Base-by-base conservation (phyloP, 2,113 vertebrate species). In the Lucifuga dentata region DNA sequence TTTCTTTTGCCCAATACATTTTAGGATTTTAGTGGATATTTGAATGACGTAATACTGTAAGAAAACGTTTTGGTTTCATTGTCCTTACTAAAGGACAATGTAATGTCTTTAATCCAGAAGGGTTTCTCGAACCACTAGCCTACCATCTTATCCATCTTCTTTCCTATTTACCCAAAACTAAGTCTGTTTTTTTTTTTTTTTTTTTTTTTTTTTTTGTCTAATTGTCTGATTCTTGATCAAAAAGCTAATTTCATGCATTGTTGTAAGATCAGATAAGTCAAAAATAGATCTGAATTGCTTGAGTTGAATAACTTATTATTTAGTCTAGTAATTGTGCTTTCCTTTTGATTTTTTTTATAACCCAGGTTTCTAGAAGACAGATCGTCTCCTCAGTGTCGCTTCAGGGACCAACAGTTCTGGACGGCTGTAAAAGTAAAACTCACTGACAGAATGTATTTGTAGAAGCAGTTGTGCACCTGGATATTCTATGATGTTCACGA, bases 391-490 rank as follows among this genome's bases (percentile, higher is more conserved):
- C 90, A 93, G 66, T 90, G 82, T 64, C 83, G 78, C 59, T 98
- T 99, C 78, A 95, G 95, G 87, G 93, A 95, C 32, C 92, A 92
- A 35, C 93, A 89, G 15, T 95, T 98, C 88, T 96, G 94, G 95
- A 94, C 86, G 29, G 94, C 94, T 60, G 70, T 97, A 53, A 98
- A 98, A 93, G 97, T 99, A 86, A 21, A 26, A n/a, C 43, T 36
- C 45, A 12, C 15, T n/a, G 2, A 2, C 6, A n/a, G n/a, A n/a
- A 35, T 45, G 24, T n/a, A 5, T 11, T 21, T n/a, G 32, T 11
- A 6, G 17, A 66, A 32, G 41, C 15, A 39, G 13, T 26, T 39
- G 0, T 21, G 9, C 29, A 15, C 0, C 2, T 43, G 26, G 13
- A n/a, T 21, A 17, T 33, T 55, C 1, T 62, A 21, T 56, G 11